Conservation (phyloP, 2,797 vertebrate genomes). For the Thaleichthys pacificus region DNA sequence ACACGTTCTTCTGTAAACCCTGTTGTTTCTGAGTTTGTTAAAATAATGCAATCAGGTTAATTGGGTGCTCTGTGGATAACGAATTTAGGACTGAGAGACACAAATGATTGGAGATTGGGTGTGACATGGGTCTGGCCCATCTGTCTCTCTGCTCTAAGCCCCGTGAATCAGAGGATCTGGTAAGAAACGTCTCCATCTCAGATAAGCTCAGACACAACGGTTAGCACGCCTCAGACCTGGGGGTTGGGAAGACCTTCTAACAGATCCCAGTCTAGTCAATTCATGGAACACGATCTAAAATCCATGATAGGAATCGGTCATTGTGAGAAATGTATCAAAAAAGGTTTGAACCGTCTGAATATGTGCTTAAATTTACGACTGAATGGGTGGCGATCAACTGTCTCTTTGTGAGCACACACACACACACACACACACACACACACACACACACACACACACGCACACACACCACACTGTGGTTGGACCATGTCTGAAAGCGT, state of each 20-base stretch:
- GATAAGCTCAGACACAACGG: too few species aligned
- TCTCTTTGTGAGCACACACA: background rate
- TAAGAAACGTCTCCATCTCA: background rate
- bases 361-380: too few species aligned
- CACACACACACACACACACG: slow-evolving; percentile 3
- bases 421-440: slow-evolving; percentile 21
- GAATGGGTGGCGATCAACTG: too few species aligned
- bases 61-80: slow-evolving; percentile 57
- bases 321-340: too few species aligned
- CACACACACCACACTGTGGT: slow-evolving; percentile 4
- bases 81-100: slow-evolving; percentile 48
- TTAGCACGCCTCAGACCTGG: too few species aligned
- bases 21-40: slow-evolving; percentile 51
- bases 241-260: too few species aligned
- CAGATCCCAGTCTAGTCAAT: too few species aligned
- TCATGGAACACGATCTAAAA: too few species aligned
- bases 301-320: too few species aligned
- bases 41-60: slow-evolving; percentile 64
- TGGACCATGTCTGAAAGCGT: slow-evolving; percentile 40
- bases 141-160: slow-evolving; percentile 62
- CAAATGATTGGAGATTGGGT: slow-evolving; percentile 54
- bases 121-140: slow-evolving; percentile 62
- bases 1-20: slow-evolving; percentile 27
- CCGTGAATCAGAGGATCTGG: slow-evolving; percentile 22
- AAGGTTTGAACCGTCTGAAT: too few species aligned